Base-by-base conservation (phyloP, 2,888 invertebrate genomes). In the Cephonodes hylas region DNA sequence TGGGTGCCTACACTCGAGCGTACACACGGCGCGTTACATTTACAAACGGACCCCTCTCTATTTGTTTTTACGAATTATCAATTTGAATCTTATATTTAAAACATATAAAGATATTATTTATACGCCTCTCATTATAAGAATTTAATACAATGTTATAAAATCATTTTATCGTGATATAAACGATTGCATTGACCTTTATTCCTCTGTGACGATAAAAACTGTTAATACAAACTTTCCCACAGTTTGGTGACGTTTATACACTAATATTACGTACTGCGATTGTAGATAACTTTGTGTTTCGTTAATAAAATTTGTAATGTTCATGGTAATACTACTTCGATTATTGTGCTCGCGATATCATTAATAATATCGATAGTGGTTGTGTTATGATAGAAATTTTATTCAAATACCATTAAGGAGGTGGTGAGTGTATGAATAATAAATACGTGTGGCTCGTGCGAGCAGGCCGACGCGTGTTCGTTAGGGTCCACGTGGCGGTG, bases 61-160 rank as follows among this genome's bases (percentile, higher is more conserved):
- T 81, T 81, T 83, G 77, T 77, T 82, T 79, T 67, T 76, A 70
- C 73, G 71, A 77, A 74, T 67, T 69, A 78, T 77, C 77, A 73
- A 76, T 78, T 78, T 80, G 69, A 72, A 78, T 81, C 72, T 71
- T 81, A 76, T 72, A 70, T 72, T 73, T 71, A 66, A 73, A 68
- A 76, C 74, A 77, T 77, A 80, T 78, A 74, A 69, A 75, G 75
- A 71, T 69, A 79, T 80, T 82, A 84, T 84, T 79, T 86, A 85
- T 86, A 75, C 80, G 74, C 71, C 77, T 84, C 81, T 82, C 78
- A 84, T 83, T 76, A 80, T 76, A 74, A 80, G 75, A 80, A 80
- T 83, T 86, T 80, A 84, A 84, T 84, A 77, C 76, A 81, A 83
- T 72, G 69, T 78, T 79, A 74, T 75, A 76, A 75, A 80, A 81